Conservation (phyloP, 2,113 vertebrate species). For the Pteruthius melanotis region DNA sequence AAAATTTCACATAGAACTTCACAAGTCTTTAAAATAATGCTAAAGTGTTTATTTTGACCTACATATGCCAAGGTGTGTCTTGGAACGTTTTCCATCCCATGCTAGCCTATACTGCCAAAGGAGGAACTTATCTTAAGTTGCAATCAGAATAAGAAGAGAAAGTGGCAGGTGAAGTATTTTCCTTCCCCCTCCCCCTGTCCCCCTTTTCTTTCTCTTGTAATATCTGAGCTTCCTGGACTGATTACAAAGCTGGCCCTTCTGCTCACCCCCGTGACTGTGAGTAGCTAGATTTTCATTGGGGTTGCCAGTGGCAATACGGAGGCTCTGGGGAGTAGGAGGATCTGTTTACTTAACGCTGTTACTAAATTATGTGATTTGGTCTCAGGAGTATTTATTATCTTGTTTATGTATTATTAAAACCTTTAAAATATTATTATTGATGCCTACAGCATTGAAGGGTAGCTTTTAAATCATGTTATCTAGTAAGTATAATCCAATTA, state of each 20-base stretch:
- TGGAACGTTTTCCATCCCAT: background rate
- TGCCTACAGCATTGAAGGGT: background rate
- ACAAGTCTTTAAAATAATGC: background rate
- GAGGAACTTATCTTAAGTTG: background rate
- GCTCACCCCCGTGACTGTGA: fast-evolving
- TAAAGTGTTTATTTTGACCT: background rate
- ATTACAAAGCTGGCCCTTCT: background rate
- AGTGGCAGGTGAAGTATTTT: background rate
- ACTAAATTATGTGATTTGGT: background rate
- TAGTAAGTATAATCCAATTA: background rate
- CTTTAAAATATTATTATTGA: background rate
- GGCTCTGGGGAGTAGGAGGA: background rate
- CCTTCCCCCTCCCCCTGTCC: too few relatives aligned
- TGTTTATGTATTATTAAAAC: background rate
- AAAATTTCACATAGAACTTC: background rate
- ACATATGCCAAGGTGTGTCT: background rate
- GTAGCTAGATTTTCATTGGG: background rate
- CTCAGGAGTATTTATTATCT: background rate
- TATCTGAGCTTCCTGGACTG: background rate
- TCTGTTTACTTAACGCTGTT: background rate
- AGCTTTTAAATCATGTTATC: background rate
- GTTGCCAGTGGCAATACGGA: background rate
- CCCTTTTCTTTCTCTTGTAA: background rate
- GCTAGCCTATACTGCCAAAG: background rate
- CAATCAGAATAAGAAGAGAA: background rate